A percentile compares a stretch with the other conserved stretches of the same genome.
phyloP scores from a whole-genome alignment of 1,140 invertebrate genomes.

The Apis cerana region DNA sequence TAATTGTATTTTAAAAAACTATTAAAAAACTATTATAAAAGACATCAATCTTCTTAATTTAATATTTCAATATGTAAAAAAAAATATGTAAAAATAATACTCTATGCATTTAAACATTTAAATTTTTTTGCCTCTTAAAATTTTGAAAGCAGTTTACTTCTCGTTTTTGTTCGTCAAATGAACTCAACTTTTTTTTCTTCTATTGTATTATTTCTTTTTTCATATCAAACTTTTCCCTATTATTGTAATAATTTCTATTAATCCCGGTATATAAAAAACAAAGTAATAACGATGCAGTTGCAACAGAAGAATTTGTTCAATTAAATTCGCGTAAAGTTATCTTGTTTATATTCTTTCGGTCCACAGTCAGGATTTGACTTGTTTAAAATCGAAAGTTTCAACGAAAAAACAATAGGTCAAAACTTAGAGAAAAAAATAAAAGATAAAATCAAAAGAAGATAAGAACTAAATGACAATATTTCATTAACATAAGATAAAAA shows the following conservation, averaged over 20 bases:
- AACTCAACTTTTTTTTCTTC: neutral
- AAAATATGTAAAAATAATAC: too few species aligned
- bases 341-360: slow-evolving; percentile 8
- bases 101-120: too few species aligned
- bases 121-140: too few species aligned
- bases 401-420: neutral
- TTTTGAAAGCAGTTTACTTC: neutral
- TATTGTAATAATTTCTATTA: neutral
- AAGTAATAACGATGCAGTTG: slow-evolving; percentile 50
- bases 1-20: too few species aligned
- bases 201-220: neutral
- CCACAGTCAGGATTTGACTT: slow-evolving; percentile 15
- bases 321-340: slow-evolving; percentile 49
- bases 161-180: neutral
- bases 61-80: too few species aligned
- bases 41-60: too few species aligned
- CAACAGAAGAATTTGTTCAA: slow-evolving; percentile 52
- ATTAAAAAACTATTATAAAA: too few species aligned
- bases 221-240: neutral
- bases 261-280: neutral
- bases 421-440: slow-evolving; percentile 24
- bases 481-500: slow-evolving; percentile 23
- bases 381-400: slow-evolving; percentile 49
- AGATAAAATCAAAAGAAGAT: slow-evolving; percentile 22
- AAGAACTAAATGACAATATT: neutral